phyloP scores from a whole-genome alignment of 2,113 vertebrate genomes.

The Varanus salvator region DNA sequence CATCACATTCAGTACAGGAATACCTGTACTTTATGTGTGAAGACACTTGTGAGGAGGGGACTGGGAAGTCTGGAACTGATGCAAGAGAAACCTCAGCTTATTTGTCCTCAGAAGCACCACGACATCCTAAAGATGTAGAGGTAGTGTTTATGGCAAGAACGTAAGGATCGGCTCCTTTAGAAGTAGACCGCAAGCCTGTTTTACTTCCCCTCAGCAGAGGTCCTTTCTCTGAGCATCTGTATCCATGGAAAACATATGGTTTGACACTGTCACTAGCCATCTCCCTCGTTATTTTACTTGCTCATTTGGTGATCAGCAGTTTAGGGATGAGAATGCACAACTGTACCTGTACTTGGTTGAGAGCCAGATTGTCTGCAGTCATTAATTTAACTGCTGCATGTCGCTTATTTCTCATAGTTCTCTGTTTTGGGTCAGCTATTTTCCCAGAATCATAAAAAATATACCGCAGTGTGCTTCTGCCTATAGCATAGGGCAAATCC shows the following conservation, averaged over 20 bases:
- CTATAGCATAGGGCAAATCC: neutral
- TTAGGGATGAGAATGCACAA: neutral
- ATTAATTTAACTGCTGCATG: neutral
- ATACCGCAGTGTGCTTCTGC: too few relatives aligned
- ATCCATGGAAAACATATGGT: neutral
- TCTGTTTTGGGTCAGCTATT: neutral
- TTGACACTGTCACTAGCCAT: neutral
- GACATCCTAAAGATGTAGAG: neutral
- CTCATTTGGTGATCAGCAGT: neutral
- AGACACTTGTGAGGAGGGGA: neutral
- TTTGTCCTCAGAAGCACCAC: neutral
- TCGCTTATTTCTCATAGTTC: neutral
- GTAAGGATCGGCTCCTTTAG: neutral
- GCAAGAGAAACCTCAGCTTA: neutral
- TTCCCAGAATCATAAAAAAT: neutral
- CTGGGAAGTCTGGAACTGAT: neutral
- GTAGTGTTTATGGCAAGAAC: neutral
- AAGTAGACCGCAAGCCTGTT: neutral
- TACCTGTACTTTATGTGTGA: neutral
- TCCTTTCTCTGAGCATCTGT: neutral
- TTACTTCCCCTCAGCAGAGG: neutral
- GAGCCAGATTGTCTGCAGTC: neutral
- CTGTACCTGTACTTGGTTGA: accelerated
- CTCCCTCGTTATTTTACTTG: neutral
- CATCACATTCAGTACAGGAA: neutral